Evolutionary conservation across 2,113 vertebrate genomes (phyloP), one percentile per base, ranked within the genome.

Genomic region (Heterotilapia buettikoferi): DNA sequence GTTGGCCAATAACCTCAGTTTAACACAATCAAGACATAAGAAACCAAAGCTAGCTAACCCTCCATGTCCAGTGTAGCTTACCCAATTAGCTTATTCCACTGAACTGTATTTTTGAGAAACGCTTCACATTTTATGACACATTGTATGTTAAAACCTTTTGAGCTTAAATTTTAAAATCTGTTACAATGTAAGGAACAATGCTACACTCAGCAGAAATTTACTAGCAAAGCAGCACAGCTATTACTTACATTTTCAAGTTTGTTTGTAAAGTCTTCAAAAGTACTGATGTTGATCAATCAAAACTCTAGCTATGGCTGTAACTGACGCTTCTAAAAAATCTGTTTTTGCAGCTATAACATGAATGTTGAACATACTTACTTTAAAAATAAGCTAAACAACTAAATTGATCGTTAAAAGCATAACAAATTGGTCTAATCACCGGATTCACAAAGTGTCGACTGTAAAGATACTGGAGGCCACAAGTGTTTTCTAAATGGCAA

Each of bases 221-320:
- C 80, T 45, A 61, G 56, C 80, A 82, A 0, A 1, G 24, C 80
- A 82, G 38, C 54, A 6, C 18, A 7, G 16, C 9, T 61, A 47
- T 43, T 0, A 29, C 6, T 29, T 47, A 19, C 16, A 50, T 47
- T 29, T 50, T 76, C 9, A 29, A 0, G 0, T 76, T 73, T 68
- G 1, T 14, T 21, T 19, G 26, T 8, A 78, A 78, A 78, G 26
- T n/a, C 16, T 78, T 78, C 16, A 10, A 76, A 76, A 29, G 9
- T 24, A 76, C 1, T 73, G 21, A 26, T 45, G 38, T 26, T 73
- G 7, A 73, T 45, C 3, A 7, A 0, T 76, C 14, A 50, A 78
- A 78, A 76, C 21, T 78, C 9, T 76, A 43, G 24, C 13, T 76
- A 12, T 50, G 24, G 2, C 6, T 29, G 50, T 50, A 76, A 50